Evolutionary conservation across 2,888 invertebrate genomes (phyloP).

Genomic region (Panorpa germanica): DNA sequence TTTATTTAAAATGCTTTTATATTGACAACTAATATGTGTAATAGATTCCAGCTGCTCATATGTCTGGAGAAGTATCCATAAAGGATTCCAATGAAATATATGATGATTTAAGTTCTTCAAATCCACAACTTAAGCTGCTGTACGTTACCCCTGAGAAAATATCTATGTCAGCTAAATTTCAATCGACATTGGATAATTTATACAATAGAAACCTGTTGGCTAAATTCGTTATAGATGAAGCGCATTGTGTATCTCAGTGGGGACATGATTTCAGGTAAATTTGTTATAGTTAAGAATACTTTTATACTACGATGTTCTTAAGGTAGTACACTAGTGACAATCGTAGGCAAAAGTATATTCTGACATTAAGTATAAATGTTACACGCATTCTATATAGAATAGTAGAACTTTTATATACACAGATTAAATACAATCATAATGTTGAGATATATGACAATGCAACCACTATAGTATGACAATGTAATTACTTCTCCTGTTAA

Average conservation of each 20-base stretch:
- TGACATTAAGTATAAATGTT: no score
- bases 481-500: no score
- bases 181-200: conserved; percentile 43
- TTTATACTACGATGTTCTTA: no score
- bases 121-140: conserved; percentile 60
- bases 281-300: no score
- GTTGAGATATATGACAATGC: no score
- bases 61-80: conserved; percentile 56
- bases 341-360: no score
- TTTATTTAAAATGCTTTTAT: neutral
- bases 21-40: conserved; percentile 4
- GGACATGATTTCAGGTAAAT: conserved; percentile 97
- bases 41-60: conserved; percentile 69
- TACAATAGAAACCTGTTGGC: conserved; percentile 54
- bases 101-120: conserved; percentile 46
- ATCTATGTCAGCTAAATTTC: conserved; percentile 57
- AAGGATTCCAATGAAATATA: conserved; percentile 49
- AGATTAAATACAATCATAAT: no score
- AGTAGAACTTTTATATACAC: no score
- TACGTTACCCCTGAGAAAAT: conserved; percentile 98
- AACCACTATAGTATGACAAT: no score
- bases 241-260: conserved; percentile 97
- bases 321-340: no score
- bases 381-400: no score
- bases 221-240: conserved; percentile 93